These are phyloP conservation scores for Sarotherodon lohbergeri DNA, from an alignment of 2,113 vertebrate genomes.

Conservation along the genomic window DNA sequence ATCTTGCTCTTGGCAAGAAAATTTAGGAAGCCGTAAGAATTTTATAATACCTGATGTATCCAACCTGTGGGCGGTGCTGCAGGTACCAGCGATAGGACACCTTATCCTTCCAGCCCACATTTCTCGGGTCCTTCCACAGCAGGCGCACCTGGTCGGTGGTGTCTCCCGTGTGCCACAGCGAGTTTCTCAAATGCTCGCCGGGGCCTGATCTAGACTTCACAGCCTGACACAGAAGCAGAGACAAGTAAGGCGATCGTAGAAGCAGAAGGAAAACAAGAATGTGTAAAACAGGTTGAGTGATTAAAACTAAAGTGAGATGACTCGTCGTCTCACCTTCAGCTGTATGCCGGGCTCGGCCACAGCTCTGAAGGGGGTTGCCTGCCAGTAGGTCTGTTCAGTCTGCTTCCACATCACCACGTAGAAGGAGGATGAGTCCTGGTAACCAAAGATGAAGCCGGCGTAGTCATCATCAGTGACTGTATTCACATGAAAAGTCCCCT, in stretches of 20 bases:
- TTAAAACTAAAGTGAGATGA: not conserved
- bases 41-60: constrained; percentile 87
- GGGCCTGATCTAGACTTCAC: constrained; percentile 95
- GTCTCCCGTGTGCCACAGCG: constrained; percentile 97
- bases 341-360: constrained; percentile 98
- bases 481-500: constrained; percentile 97
- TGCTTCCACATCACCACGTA: constrained; percentile 99
- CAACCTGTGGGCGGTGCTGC: constrained; percentile 94
- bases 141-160: constrained; percentile 93
- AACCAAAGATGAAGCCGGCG: constrained; percentile 97
- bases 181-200: constrained; percentile 93
- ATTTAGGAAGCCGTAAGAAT: not conserved
- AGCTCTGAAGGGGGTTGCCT: constrained; percentile 94
- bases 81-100: constrained; percentile 98
- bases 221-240: constrained; percentile 69
- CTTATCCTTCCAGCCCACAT: constrained; percentile 98
- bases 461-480: constrained; percentile 97
- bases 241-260: not conserved
- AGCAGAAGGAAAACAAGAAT: not conserved
- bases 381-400: constrained; percentile 99
- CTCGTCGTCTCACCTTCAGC: constrained; percentile 81
- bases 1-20: not conserved
- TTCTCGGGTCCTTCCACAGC: constrained; percentile 96
- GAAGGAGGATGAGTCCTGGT: constrained; percentile 98
- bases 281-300: not conserved